A percentile compares a stretch with the other conserved stretches of the same genome.
phyloP scores from a whole-genome alignment of 2,113 vertebrate genomes.

The Mobula birostris region DNA sequence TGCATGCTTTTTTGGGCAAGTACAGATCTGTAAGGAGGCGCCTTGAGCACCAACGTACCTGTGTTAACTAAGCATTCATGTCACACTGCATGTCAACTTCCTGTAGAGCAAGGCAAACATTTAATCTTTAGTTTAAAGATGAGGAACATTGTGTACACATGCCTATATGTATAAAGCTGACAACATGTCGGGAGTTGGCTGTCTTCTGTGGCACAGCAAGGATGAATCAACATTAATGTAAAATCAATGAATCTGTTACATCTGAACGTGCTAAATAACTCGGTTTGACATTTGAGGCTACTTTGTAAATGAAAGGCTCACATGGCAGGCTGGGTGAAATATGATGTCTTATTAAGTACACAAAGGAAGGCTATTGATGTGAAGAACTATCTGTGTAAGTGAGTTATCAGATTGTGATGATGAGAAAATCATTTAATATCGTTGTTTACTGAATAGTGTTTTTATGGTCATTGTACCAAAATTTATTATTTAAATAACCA shows the following conservation, averaged over 20 bases:
- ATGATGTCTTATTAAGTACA: conserved; percentile 14
- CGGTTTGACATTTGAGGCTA: neutral
- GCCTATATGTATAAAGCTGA: neutral
- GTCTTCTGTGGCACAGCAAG: neutral
- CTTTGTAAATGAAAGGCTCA: conserved; percentile 27
- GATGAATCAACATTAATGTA: neutral
- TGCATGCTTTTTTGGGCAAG: neutral
- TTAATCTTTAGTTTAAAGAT: neutral
- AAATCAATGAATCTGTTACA: conserved; percentile 19
- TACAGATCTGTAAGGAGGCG: neutral
- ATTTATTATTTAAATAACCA: neutral
- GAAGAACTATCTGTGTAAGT: conserved; percentile 12
- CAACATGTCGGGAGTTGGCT: neutral
- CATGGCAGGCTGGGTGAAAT: neutral
- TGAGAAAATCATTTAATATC: conserved; percentile 7
- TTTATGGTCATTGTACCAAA: neutral
- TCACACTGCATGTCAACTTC: neutral
- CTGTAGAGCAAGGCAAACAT: neutral
- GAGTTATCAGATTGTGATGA: conserved; percentile 14
- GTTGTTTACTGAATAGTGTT: neutral
- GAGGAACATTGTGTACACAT: neutral
- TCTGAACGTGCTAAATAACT: conserved; percentile 26
- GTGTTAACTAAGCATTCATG: neutral
- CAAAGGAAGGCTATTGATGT: conserved; percentile 26
- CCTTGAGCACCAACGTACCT: neutral